Percentiles rank a stretch among this genome's conserved stretches.
Evolutionary conservation across 2,113 vertebrate genomes (phyloP).

Genomic region (Oryzias javanicus): DNA sequence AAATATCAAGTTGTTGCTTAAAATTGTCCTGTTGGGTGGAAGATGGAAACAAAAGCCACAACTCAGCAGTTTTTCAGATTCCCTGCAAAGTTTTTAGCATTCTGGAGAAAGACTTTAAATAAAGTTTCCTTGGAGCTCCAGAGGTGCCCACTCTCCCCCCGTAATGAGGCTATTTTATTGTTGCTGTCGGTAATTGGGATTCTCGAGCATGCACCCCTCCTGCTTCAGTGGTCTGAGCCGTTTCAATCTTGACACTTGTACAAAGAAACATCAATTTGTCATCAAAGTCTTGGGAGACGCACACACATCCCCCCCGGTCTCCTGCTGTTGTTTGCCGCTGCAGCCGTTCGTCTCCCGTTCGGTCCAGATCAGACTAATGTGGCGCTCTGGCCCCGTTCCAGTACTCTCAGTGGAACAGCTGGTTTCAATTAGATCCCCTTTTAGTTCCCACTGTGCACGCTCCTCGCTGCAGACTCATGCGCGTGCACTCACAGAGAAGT

Average conservation of each 20-base stretch:
- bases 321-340: conserved; percentile 1
- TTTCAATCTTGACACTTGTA: conserved; percentile 8
- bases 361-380: conserved; percentile 51
- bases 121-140: not conserved
- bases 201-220: conserved; percentile 8
- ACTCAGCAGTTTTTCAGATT: too few relatives aligned
- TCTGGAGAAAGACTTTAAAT: too few relatives aligned
- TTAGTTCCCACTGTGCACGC: conserved; percentile 25
- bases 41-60: too few relatives aligned
- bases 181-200: conserved; percentile 10
- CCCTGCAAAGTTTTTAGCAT: too few relatives aligned
- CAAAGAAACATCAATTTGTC: conserved; percentile 46
- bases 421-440: conserved; percentile 63
- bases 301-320: conserved; percentile 6
- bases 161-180: not conserved
- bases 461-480: conserved; percentile 7
- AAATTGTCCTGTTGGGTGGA: too few relatives aligned
- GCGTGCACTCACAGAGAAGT: conserved; percentile 1
- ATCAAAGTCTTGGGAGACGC: conserved; percentile 30
- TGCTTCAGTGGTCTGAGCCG: conserved; percentile 17
- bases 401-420: conserved; percentile 61
- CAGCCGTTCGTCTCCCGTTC: conserved; percentile 14
- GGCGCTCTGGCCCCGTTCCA: conserved; percentile 51
- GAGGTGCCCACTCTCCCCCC: conserved; percentile 1
- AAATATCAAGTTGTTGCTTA: too few relatives aligned